Conservation (phyloP, 2,797 vertebrate genomes). For the Lepilemur septentrionalis region DNA sequence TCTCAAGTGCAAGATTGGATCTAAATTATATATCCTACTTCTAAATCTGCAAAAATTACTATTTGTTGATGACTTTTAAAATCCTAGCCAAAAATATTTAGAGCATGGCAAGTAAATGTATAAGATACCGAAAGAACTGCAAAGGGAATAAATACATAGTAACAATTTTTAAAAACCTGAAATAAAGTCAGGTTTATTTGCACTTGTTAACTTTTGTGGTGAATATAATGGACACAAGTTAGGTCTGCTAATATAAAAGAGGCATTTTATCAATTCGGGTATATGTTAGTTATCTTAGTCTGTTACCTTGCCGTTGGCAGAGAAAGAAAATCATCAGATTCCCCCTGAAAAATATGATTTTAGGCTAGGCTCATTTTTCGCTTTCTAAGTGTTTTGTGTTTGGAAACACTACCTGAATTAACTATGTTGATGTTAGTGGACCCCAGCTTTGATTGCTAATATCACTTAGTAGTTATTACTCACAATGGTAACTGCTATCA, state of each 20-base stretch:
- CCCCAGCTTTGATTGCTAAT: background rate
- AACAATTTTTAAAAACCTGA: background rate
- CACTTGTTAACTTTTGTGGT: background rate
- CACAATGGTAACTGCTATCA: background rate
- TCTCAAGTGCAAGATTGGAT: background rate
- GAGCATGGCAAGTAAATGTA: background rate
- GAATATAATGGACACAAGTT: background rate
- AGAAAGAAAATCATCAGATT: background rate
- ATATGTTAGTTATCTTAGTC: background rate
- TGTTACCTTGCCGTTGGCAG: background rate
- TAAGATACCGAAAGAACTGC: background rate
- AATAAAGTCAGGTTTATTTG: background rate
- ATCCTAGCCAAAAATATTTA: slow-evolving; percentile 37
- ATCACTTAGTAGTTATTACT: background rate
- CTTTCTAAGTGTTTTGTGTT: background rate
- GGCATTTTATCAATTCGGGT: background rate
- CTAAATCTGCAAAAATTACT: background rate
- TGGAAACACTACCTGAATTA: background rate
- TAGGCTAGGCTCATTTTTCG: background rate
- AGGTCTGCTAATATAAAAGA: background rate
- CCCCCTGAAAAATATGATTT: background rate
- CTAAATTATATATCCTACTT: background rate
- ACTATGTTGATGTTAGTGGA: background rate
- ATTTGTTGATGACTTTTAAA: slow-evolving; percentile 9
- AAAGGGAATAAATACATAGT: background rate